Conservation (phyloP, 1,140 invertebrate species). For the Tetramorium simillimum region DNA sequence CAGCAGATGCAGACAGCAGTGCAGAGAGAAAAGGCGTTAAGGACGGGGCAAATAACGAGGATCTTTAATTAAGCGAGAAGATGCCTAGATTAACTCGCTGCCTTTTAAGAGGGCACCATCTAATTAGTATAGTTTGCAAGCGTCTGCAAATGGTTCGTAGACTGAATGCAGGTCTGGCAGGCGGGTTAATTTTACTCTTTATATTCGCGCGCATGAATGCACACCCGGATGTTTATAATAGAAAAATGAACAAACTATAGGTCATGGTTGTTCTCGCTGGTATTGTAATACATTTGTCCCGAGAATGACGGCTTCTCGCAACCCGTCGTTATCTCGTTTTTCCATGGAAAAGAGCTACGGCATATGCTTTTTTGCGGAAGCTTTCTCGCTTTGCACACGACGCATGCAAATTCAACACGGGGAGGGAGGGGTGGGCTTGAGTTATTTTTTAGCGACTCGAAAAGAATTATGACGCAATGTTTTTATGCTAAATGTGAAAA, state of each 20-base stretch:
- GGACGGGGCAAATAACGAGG: not conserved
- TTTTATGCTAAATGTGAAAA: not conserved
- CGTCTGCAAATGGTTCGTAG: not conserved
- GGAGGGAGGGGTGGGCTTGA: not conserved
- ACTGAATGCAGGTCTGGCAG: not conserved
- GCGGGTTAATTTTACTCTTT: not conserved
- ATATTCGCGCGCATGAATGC: not conserved
- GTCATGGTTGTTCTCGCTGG: not conserved
- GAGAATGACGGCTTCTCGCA: not conserved
- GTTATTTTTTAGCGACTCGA: conserved; percentile 24
- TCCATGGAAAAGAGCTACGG: not conserved
- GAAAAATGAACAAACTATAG: not conserved
- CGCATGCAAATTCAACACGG: conserved; percentile 26
- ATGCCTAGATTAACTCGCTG: not conserved
- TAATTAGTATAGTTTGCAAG: not conserved
- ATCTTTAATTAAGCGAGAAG: conserved; percentile 5
- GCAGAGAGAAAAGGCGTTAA: not conserved
- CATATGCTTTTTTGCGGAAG: not conserved
- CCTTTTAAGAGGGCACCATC: not conserved
- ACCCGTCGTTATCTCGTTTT: conserved; percentile 28
- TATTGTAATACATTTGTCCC: conserved; percentile 39
- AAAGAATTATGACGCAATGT: conserved; percentile 16
- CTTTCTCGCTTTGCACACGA: conserved; percentile 21
- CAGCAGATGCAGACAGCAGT: too few relatives aligned
- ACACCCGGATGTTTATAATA: not conserved